A percentile compares a stretch with the other conserved stretches of the same genome.
phyloP scores from a whole-genome alignment of 1,140 invertebrate genomes.

The Eumeta japonica region DNA sequence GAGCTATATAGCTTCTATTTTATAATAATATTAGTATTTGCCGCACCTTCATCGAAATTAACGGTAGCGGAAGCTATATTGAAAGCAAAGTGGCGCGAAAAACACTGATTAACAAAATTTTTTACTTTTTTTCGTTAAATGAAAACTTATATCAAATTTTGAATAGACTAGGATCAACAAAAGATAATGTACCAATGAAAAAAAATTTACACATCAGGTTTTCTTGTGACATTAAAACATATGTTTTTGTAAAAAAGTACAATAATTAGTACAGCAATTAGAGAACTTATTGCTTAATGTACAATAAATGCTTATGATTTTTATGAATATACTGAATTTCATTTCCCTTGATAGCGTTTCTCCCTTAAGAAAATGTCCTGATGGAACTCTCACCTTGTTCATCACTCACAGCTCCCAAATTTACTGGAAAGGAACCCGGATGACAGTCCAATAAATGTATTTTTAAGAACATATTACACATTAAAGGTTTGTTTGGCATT shows the following conservation, averaged over 20 bases:
- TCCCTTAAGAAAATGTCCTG: constrained; percentile 30
- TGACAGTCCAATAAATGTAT: constrained; percentile 31
- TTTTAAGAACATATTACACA: constrained; percentile 24
- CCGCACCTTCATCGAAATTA: too few relatives aligned
- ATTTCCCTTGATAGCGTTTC: constrained; percentile 27
- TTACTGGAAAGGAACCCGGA: constrained; percentile 35
- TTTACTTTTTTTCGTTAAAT: too few relatives aligned
- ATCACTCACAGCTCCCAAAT: constrained; percentile 28
- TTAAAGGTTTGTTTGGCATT: constrained; percentile 12
- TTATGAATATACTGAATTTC: constrained; percentile 15
- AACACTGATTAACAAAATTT: too few relatives aligned
- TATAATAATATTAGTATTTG: too few relatives aligned
- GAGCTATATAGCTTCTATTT: too few relatives aligned
- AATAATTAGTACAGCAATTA: constrained; percentile 7
- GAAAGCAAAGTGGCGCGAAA: too few relatives aligned
- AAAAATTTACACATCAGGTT: too few relatives aligned
- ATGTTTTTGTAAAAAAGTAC: constrained; percentile 11
- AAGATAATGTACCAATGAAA: too few relatives aligned
- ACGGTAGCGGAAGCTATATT: too few relatives aligned
- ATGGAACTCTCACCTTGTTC: too few relatives aligned
- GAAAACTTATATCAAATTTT: too few relatives aligned
- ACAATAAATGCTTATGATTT: constrained; percentile 9
- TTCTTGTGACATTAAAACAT: constrained; percentile 8
- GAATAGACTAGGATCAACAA: too few relatives aligned
- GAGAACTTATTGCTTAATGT: constrained; percentile 9